Base-by-base conservation (phyloP, 2,888 invertebrate genomes). In the Graphium colonna region DNA sequence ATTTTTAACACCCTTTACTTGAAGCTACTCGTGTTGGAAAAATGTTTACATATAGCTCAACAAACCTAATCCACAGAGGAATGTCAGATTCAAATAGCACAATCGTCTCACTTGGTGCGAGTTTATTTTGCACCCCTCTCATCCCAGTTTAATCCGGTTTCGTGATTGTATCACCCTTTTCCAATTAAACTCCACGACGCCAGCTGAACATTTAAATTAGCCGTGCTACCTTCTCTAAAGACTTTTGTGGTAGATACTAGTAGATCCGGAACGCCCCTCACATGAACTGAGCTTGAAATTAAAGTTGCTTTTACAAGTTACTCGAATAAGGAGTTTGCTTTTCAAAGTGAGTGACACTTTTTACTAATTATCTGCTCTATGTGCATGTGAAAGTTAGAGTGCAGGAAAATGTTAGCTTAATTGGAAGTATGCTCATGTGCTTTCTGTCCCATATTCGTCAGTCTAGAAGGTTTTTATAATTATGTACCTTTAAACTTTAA, bases 121-220 rank as follows among this genome's bases (percentile, higher is more conserved):
- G 41, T 52, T 40, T 46, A 46, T 18, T 52, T 41, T 45, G 51
- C 28, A 45, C 31, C 21, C 36, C 41, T 31, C 40, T 45, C 40
- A 13, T 17, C 26, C 52, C 9, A 12, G 43, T 43, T 48, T 48
- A 43, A 48, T 48, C 48, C 43, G 18, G 38, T 15, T 43, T 54
- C 58, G 53, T 57, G 65, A 63, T 63, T 64, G 63, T 62, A 51
- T 60, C 56, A 59, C 59, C 43, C 21, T 46, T 71, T 75, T 72
- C 79, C 77, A 79, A 79, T 81, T 80, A 77, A 80, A 80, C 70
- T 79, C n/a, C 78, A 70, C 65, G 67, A 68, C 65, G 57, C 65
- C 67, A 66, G 59, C 67, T 64, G 70, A 69, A 73, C 73, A 74
- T 73, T 78, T 74, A 74, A 76, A 75, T 77, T 74, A 74, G 71